Evolutionary conservation across 2,797 vertebrate genomes (phyloP), one percentile per base, ranked within the genome.

Genomic region (Molossus molossus): DNA sequence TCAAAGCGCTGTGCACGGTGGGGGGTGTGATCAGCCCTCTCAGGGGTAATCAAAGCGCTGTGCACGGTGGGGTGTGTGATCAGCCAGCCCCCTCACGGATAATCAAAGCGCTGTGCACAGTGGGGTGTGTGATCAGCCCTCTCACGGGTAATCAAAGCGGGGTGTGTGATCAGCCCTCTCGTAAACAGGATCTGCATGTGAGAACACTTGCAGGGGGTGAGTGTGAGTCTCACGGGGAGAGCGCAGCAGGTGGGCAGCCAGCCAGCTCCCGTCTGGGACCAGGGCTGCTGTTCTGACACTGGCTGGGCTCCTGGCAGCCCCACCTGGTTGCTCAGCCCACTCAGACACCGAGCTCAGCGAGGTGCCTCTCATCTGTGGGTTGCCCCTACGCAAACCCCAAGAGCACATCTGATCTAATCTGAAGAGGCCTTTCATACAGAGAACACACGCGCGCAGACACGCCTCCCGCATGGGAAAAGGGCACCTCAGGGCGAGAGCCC

Each of bases 351-450:
- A 94, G 67, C 33, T 80, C 76, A 81, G 45, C 14, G 21, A 92
- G 29, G 40, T 69, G 37, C 73, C 60, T 94, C 80, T 94, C 94
- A 88, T 75, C 95, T 89, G 45, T 17, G 92, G 79, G 86, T 58
- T 94, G 67, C 92, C 95, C 94, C 94, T 82, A 94, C 83, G 15
- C 94, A 97, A 97, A 97, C 83, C 96, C 95, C 94, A 97, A 75
- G 6, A 58, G 80, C 57, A 40, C 48, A 75, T 91, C 90, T 93
- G 92, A 93, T 96, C 92, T 95, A 77, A 90, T 93, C 96, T 67
- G 65, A 62, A 70, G 73, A 97, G 67, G 11, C 65, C 50, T 95
- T 89, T 94, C 53, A 94, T 62, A 60, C 20, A 93, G 94, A 93
- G 76, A 94, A 67, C 77, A 70, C 18, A 37, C 21, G 10, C 3